Evolutionary conservation across 2,888 invertebrate genomes (phyloP).

Genomic region (Drosophila putrida): DNA sequence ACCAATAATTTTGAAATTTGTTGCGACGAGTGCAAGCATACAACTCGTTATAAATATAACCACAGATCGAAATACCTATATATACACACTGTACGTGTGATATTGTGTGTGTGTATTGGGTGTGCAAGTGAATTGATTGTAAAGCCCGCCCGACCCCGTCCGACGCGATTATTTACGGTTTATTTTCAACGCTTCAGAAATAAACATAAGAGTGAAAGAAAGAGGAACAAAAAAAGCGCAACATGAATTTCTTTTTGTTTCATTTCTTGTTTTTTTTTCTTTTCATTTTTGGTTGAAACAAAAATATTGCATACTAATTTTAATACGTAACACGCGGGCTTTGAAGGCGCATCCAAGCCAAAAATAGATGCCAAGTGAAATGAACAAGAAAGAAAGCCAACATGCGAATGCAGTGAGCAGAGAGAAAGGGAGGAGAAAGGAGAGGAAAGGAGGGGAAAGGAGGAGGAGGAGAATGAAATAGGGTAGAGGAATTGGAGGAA

Average conservation of each 20-base stretch:
- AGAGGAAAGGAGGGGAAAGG: neutral
- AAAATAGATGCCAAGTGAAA: slow-evolving; percentile 67
- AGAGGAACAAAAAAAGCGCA: slow-evolving; percentile 44
- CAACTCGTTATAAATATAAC: slow-evolving; percentile 79
- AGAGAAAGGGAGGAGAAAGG: neutral
- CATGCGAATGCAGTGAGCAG: slow-evolving; percentile 40
- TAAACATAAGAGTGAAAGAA: slow-evolving; percentile 55
- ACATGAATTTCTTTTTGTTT: slow-evolving; percentile 54
- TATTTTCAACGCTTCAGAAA: slow-evolving; percentile 80
- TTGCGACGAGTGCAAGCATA: slow-evolving; percentile 74
- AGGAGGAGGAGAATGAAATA: neutral
- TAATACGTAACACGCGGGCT: slow-evolving; percentile 79
- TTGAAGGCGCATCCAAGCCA: slow-evolving; percentile 68
- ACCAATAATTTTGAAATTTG: slow-evolving; percentile 78
- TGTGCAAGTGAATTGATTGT: slow-evolving; percentile 79
- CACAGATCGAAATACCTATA: slow-evolving; percentile 63
- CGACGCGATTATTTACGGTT: slow-evolving; percentile 80
- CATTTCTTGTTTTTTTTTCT: slow-evolving; percentile 17
- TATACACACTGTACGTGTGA: slow-evolving; percentile 11
- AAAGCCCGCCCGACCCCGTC: slow-evolving; percentile 66
- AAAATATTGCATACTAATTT: slow-evolving; percentile 82
- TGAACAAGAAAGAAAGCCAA: slow-evolving; percentile 50
- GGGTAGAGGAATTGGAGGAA: neutral
- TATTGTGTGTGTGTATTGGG: slow-evolving; percentile 33
- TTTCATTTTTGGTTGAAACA: slow-evolving; percentile 48